Base-by-base conservation (phyloP, 2,113 vertebrate genomes). In the Rattus rattus region DNA sequence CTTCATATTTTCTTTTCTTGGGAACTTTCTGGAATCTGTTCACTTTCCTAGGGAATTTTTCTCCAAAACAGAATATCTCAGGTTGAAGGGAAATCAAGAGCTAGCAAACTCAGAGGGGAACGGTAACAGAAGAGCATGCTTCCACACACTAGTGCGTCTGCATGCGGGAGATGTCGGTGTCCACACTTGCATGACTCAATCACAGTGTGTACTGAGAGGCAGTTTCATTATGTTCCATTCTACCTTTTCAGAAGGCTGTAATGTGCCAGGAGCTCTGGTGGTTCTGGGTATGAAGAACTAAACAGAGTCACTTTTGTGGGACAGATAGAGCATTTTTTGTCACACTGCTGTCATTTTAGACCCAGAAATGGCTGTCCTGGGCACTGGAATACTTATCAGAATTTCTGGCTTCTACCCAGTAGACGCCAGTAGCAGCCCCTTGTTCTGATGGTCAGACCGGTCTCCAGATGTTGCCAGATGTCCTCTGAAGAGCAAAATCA, bases 381-480 rank as follows among this genome's bases (percentile, higher is more conserved):
- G 24, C 54, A 87, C 33, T 88, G 16, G 11, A 67, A 13, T 89
- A n/a, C 61, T 69, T 89, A 75, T 13, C 39, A 79, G 75, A 24
- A 84, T 80, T 91, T 84, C 84, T 87, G 67, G 14, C 30, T 93
- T 97, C 88, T 93, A 36, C 65, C 69, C 59, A 92, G 17, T 80
- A 61, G 81, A 91, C 91, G 83, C 76, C 65, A 86, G 77, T 79
- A 90, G 81, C 76, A 93, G 26, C 2, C 36, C 47, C 33, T 17
- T 63, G 20, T 36, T 89, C 79, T 73, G 90, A 79, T 79, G 86
- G 75, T 93, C 90, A 93, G 61, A 95, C 93, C 75, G 77, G 65
- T 92, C 73, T 95, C 79, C 59, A 94, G 89, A 86, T 67, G 28
- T 88, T 94, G 80, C 59, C 88, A 97, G 87, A 69, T 91, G n/a